Base-by-base conservation (phyloP, 2,113 vertebrate species). In the Aegithalos caudatus region DNA sequence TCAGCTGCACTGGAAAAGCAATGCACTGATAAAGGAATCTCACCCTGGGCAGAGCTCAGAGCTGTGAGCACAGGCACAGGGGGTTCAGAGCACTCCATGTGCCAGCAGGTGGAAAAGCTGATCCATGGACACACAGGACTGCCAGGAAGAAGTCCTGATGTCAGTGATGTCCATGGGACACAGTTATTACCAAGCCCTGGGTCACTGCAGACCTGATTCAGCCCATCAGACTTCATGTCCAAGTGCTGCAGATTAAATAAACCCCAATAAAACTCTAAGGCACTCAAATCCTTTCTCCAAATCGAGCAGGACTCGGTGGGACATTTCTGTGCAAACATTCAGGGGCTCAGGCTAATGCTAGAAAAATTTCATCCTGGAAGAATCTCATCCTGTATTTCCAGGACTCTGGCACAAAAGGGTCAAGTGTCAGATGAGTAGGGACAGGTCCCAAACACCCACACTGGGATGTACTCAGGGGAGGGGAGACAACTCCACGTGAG, bases 111-210 rank as follows among this genome's bases (percentile, higher is more conserved):
- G 58, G 67, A 16, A 38, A 27, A 64, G 37, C 22, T 29, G 81
- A 47, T 29, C 61, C 33, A 3, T 0, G 24, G 19, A 23, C 66
- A 50, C 58, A 12, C 28, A 14, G 0, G 9, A 38, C 0, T 24
- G 69, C 44, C 47, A 81, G 66, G 10, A 50, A 1, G 7, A 13
- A 76, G 53, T 25, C 58, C 21, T 25, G 33, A 5, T 24, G 4
- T 0, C 3, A 83, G 25, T n/a, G 40, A 64, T 22, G 4, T 1
- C 20, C 44, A 5, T 1, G 11, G 31, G 25, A 53, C 6, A 35
- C 42, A 19, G 4, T 8, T 4, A 14, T 45, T 71, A n/a, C 3
- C 13, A 29, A 61, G 54, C 35, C 60, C 27, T 6, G 2, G 40
- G 33, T 44, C 65, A n/a, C 60, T 13, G 14, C 35, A 69, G 57